Conservation (phyloP, 2,888 invertebrate genomes). For the Drosophila cognata region DNA sequence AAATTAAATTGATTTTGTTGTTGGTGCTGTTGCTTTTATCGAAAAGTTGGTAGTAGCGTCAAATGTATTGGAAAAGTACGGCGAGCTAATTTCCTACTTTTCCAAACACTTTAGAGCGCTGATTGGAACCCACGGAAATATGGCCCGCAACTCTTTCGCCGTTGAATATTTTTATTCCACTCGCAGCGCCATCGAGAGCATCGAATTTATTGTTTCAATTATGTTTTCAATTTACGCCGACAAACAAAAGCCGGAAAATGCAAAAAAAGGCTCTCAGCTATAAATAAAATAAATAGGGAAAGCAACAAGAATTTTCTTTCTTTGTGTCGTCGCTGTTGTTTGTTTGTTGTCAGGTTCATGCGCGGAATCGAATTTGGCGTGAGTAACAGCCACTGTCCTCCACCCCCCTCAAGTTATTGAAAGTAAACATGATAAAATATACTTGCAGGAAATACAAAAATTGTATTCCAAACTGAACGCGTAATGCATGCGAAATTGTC, state of each 20-base stretch:
- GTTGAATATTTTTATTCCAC: conserved; percentile 3
- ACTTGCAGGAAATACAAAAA: conserved; percentile 65
- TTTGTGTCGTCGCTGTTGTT: conserved; percentile 31
- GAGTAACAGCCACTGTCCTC: conserved; percentile 9
- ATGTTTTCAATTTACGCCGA: conserved; percentile 80
- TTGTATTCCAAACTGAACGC: conserved; percentile 58
- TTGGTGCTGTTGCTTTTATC: conserved; percentile 4
- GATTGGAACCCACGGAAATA: conserved; percentile 23
- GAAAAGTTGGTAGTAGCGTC: conserved; percentile 19
- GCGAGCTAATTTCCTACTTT: conserved; percentile 50
- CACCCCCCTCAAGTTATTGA: conserved; percentile 69
- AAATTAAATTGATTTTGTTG: conserved; percentile 77
- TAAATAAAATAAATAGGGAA: conserved; percentile 80
- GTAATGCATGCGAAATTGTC: conserved; percentile 79
- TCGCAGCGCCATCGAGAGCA: conserved; percentile 9
- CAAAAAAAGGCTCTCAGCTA: conserved; percentile 72
- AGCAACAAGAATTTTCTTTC: conserved; percentile 45
- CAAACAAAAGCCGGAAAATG: conserved; percentile 73
- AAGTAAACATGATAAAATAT: conserved; percentile 79
- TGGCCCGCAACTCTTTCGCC: conserved; percentile 61
- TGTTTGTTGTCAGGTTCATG: conserved; percentile 71
- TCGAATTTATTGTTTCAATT: conserved; percentile 81
- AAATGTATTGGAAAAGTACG: conserved; percentile 55
- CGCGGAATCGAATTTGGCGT: conserved; percentile 60
- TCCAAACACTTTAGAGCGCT: conserved; percentile 9